Percentiles rank a stretch among this genome's conserved stretches.
These are phyloP conservation scores for Copsychus sechellarum DNA, from an alignment of 2,113 vertebrate genomes.

Conservation along the genomic window DNA sequence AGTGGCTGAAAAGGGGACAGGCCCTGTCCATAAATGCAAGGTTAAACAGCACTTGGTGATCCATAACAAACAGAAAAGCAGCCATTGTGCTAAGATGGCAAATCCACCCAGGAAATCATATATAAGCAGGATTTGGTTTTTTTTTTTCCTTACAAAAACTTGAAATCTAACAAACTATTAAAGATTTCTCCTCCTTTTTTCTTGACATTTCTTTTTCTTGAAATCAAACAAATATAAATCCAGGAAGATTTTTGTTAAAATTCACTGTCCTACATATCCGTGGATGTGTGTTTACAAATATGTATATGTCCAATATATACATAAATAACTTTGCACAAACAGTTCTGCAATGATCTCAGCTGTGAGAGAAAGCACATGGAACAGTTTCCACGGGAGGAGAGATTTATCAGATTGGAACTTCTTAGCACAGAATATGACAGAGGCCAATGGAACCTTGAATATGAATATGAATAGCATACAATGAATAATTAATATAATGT, in stretches of 20 bases:
- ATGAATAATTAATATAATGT: neutral
- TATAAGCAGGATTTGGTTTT: neutral
- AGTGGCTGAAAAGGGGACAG: neutral
- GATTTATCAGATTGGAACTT: neutral
- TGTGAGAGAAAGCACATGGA: neutral
- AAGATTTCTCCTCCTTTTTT: neutral
- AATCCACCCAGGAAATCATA: neutral
- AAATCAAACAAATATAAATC: neutral
- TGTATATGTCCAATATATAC: neutral
- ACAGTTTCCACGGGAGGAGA: neutral
- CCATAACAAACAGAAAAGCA: neutral
- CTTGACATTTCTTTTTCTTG: neutral
- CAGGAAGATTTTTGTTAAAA: neutral
- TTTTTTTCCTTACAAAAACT: neutral
- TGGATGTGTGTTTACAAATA: neutral
- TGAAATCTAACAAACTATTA: neutral
- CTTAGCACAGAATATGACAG: neutral
- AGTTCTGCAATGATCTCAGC: neutral
- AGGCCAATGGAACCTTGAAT: neutral
- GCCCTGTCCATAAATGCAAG: neutral
- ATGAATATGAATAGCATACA: neutral
- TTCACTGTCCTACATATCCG: neutral
- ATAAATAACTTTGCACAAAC: neutral
- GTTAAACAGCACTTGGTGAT: neutral
- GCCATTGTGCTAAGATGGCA: neutral